Conservation (phyloP, 2,797 vertebrate species). For the Gobionotothen gibberifrons region DNA sequence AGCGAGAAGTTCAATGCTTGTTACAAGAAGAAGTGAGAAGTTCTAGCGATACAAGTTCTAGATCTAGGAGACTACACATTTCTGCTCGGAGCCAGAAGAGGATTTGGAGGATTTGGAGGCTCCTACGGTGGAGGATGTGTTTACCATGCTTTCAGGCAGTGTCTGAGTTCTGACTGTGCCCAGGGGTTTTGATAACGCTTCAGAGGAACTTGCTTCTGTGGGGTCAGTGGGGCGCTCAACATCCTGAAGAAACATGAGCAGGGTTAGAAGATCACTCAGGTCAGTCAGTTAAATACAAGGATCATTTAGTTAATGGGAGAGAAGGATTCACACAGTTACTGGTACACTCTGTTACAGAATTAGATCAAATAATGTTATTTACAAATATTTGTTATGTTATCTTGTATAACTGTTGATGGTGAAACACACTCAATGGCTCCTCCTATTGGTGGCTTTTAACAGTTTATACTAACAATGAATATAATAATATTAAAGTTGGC, state of each 20-base stretch:
- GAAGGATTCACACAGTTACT: constrained; percentile 40
- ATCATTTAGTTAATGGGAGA: constrained; percentile 6
- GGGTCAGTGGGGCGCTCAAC: constrained; percentile 53
- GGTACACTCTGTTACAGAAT: constrained; percentile 29
- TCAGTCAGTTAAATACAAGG: constrained; percentile 36
- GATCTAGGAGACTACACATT: constrained; percentile 82
- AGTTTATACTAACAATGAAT: too few species aligned
- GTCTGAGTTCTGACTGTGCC: constrained; percentile 71
- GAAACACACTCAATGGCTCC: neutral
- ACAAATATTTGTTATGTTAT: neutral
- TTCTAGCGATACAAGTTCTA: constrained; percentile 41
- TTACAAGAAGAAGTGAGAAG: constrained; percentile 19
- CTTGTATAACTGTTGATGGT: neutral
- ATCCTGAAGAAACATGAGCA: constrained; percentile 77
- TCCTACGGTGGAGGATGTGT: constrained; percentile 71
- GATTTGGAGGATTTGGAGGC: constrained; percentile 65
- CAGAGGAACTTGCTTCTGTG: constrained; percentile 62
- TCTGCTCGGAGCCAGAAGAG: constrained; percentile 68
- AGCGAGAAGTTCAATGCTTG: constrained; percentile 3
- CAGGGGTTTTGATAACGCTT: constrained; percentile 60
- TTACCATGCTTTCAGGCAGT: constrained; percentile 78
- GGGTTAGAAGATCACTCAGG: constrained; percentile 65
- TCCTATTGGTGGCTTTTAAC: too few species aligned
- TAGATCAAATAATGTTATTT: constrained; percentile 41
- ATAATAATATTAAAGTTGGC: neutral